Conservation (phyloP, 2,113 vertebrate species). For the Ictalurus punctatus region DNA sequence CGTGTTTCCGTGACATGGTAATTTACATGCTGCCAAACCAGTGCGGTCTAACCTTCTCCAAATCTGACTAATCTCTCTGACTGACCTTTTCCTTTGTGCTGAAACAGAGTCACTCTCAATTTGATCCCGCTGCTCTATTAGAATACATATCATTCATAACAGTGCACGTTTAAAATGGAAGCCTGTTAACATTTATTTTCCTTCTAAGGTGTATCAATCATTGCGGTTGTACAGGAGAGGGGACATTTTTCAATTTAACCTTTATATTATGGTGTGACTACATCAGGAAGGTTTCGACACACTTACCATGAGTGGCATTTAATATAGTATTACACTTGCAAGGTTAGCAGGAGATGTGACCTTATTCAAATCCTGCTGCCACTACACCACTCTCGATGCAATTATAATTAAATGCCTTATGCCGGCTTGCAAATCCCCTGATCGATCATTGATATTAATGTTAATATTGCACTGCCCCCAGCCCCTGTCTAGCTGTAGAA, state of each 20-base stretch:
- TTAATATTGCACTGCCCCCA: slow-evolving; percentile 87
- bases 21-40: slow-evolving; percentile 54
- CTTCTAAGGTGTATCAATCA: slow-evolving; percentile 91
- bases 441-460: slow-evolving; percentile 92
- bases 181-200: slow-evolving; percentile 79
- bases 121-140: slow-evolving; percentile 67
- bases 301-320: slow-evolving; percentile 98
- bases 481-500: slow-evolving; percentile 81
- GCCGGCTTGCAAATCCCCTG: slow-evolving; percentile 94
- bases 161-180: slow-evolving; percentile 58
- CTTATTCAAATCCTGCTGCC: slow-evolving; percentile 92
- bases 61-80: slow-evolving; percentile 61
- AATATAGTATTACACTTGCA: slow-evolving; percentile 91
- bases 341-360: slow-evolving; percentile 90
- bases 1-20: slow-evolving; percentile 39
- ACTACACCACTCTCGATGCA: slow-evolving; percentile 73
- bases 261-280: slow-evolving; percentile 80
- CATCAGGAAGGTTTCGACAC: slow-evolving; percentile 81
- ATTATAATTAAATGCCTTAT: slow-evolving; percentile 97
- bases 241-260: slow-evolving; percentile 95
- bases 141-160: slow-evolving; percentile 62
- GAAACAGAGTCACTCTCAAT: slow-evolving; percentile 71
- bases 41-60: slow-evolving; percentile 42
- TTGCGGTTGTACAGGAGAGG: slow-evolving; percentile 74
- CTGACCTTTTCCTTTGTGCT: slow-evolving; percentile 73